phyloP scores from a whole-genome alignment of 1,140 invertebrate genomes.

The Sycophaga agraensis region DNA sequence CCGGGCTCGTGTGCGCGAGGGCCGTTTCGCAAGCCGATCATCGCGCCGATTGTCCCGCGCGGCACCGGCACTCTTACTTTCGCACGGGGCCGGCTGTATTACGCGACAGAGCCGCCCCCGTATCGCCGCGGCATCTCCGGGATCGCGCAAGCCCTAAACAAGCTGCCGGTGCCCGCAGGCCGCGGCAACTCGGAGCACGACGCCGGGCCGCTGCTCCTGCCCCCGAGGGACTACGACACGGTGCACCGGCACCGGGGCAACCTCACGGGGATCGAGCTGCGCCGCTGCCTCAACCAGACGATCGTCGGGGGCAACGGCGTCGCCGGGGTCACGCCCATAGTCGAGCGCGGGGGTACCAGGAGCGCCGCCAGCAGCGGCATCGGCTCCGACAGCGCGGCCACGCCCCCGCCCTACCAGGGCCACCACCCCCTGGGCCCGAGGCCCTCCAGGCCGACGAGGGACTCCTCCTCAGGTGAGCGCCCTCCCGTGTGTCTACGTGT shows the following conservation, averaged over 20 bases:
- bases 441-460: slow-evolving; percentile 51
- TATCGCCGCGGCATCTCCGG: background rate
- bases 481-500: too few relatives aligned
- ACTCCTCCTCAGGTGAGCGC: slow-evolving; percentile 54
- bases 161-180: slow-evolving; percentile 27
- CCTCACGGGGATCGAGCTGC: slow-evolving; percentile 75
- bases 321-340: background rate
- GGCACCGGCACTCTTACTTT: too few relatives aligned
- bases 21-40: too few relatives aligned
- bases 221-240: slow-evolving; percentile 91
- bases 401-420: slow-evolving; percentile 61
- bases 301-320: slow-evolving; percentile 64
- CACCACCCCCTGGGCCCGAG: slow-evolving; percentile 49
- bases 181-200: slow-evolving; percentile 54
- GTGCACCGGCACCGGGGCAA: slow-evolving; percentile 82
- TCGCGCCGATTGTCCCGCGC: too few relatives aligned
- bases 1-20: too few relatives aligned
- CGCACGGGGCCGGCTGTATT: too few relatives aligned
- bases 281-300: slow-evolving; percentile 71
- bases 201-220: slow-evolving; percentile 79
- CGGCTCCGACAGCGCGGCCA: slow-evolving; percentile 84
- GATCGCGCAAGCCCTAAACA: background rate
- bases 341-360: slow-evolving; percentile 42
- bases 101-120: too few relatives aligned
- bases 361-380: slow-evolving; percentile 69